Conservation (phyloP, 2,888 invertebrate species). For the Atrina japonica region DNA sequence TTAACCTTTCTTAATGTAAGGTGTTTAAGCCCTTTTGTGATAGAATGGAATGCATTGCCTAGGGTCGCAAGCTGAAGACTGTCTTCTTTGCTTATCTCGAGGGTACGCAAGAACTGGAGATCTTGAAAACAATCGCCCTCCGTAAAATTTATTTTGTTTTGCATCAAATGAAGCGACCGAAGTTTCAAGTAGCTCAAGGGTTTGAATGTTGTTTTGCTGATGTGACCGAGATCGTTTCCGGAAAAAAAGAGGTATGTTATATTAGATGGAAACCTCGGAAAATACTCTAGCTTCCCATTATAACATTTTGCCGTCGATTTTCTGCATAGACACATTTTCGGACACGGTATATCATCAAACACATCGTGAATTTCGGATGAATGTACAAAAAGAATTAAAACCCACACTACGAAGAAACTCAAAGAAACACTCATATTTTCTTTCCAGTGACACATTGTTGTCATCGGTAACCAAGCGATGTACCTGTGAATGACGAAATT, state of each 20-base stretch:
- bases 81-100: not conserved
- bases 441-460: no score
- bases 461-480: no score
- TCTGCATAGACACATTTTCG: no score
- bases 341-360: no score
- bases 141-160: conserved; percentile 2
- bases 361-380: no score
- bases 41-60: no score
- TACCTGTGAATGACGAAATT: no score
- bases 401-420: no score
- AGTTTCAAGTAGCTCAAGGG: not conserved
- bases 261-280: not conserved
- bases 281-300: not conserved
- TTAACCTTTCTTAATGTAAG: no score
- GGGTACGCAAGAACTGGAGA: not conserved
- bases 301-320: not conserved
- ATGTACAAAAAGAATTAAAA: no score
- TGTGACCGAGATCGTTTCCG: not conserved
- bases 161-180: not conserved
- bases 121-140: conserved; percentile 4
- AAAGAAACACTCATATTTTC: no score
- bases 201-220: not conserved
- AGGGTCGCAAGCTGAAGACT: not conserved
- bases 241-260: not conserved
- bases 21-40: no score